Percentiles rank a stretch among this genome's conserved stretches.
phyloP scores from a whole-genome alignment of 2,797 vertebrate genomes.

The Argyrosomus regius region DNA sequence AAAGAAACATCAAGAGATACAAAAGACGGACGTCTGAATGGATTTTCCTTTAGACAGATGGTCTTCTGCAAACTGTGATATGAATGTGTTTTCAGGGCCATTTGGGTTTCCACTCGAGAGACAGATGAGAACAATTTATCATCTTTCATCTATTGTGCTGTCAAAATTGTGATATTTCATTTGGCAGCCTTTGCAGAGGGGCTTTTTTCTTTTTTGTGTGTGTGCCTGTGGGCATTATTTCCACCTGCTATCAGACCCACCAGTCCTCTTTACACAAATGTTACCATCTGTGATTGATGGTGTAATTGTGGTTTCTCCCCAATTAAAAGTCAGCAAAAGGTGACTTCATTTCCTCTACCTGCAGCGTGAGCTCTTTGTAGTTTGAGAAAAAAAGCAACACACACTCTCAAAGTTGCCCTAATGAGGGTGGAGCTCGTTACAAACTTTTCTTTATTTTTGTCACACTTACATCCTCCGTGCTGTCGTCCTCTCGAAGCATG shows the following conservation, averaged over 20 bases:
- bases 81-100: conserved; percentile 17
- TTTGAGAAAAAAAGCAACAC: neutral
- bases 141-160: conserved; percentile 30
- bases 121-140: conserved; percentile 1
- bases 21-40: conserved; percentile 12
- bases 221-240: conserved; percentile 7
- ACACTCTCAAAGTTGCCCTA: neutral
- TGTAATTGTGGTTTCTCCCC: neutral
- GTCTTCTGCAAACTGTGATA: conserved; percentile 23
- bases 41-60: neutral
- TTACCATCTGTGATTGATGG: neutral
- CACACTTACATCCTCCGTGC: conserved; percentile 90
- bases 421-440: neutral
- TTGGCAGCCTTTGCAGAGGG: conserved; percentile 13
- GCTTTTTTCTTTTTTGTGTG: neutral
- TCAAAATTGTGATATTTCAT: conserved; percentile 15
- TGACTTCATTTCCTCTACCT: neutral
- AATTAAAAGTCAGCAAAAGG: neutral
- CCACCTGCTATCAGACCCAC: conserved; percentile 14
- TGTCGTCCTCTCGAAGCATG: conserved; percentile 91
- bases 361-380: neutral
- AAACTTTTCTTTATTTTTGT: neutral
- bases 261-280: conserved; percentile 13
- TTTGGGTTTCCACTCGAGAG: conserved; percentile 7
- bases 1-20: neutral